Conservation (phyloP, 2,888 invertebrate species). For the Yponomeuta plumbellus region DNA sequence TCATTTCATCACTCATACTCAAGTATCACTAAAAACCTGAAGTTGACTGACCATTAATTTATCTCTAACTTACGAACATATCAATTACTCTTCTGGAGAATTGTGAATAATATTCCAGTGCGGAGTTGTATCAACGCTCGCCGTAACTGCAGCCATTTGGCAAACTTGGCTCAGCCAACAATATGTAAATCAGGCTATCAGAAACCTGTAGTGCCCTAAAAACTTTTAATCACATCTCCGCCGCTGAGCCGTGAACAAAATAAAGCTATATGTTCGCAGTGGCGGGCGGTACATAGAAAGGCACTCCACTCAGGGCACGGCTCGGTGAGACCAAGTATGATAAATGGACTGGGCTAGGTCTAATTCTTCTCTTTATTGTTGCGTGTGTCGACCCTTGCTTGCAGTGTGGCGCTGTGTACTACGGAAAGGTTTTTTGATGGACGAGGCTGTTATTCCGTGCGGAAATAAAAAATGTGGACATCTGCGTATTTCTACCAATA, state of each 20-base stretch:
- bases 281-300: constrained; percentile 56
- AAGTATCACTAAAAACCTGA: no score
- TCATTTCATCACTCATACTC: no score
- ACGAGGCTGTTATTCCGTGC: neutral
- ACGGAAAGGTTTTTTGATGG: neutral
- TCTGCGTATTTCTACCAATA: no score
- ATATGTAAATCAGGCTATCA: neutral
- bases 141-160: neutral
- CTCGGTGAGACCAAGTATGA: constrained; percentile 52
- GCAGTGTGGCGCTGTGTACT: neutral
- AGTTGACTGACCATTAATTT: no score
- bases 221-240: neutral
- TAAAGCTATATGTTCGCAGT: constrained; percentile 39
- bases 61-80: neutral
- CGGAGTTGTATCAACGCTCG: neutral
- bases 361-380: constrained; percentile 51
- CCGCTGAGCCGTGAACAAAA: constrained; percentile 48
- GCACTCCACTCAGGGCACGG: constrained; percentile 47
- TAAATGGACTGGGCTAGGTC: constrained; percentile 55
- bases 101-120: neutral
- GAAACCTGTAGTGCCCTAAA: neutral
- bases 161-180: neutral
- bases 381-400: constrained; percentile 1
- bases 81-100: neutral
- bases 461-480: no score